Conservation (phyloP, 1,140 invertebrate genomes). For the Dreissena polymorpha region DNA sequence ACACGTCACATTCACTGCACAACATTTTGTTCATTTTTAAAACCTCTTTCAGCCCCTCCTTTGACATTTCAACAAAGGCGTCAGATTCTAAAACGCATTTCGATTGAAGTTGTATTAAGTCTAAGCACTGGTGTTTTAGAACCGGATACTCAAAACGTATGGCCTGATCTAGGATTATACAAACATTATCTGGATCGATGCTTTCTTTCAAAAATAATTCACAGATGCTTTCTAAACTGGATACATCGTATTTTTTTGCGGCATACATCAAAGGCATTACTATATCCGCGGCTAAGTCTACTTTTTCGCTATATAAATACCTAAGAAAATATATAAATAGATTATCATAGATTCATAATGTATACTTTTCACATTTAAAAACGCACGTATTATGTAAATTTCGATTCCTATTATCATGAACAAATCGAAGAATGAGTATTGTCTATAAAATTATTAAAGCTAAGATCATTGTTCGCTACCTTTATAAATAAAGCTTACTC, state of each 20-base stretch:
- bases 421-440: too few relatives aligned
- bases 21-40: neutral
- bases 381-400: too few relatives aligned
- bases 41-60: conserved; percentile 11
- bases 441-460: too few relatives aligned
- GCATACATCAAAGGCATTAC: conserved; percentile 88
- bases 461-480: too few relatives aligned
- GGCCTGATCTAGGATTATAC: conserved; percentile 54
- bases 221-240: conserved; percentile 88
- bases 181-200: conserved; percentile 88
- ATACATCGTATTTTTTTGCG: conserved; percentile 91
- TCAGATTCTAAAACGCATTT: conserved; percentile 21
- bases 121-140: conserved; percentile 44
- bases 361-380: too few relatives aligned
- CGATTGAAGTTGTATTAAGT: conserved; percentile 18
- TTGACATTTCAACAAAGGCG: conserved; percentile 32
- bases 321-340: conserved; percentile 5
- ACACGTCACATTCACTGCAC: conserved; percentile 6
- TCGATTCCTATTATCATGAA: too few relatives aligned
- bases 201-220: conserved; percentile 89
- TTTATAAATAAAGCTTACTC: too few relatives aligned
- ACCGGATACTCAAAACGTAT: conserved; percentile 48
- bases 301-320: conserved; percentile 58
- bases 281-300: conserved; percentile 81
- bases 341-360: too few relatives aligned